These are phyloP conservation scores for Cartodere bifasciata DNA, from an alignment of 2,888 invertebrate species.

Conservation along the genomic window DNA sequence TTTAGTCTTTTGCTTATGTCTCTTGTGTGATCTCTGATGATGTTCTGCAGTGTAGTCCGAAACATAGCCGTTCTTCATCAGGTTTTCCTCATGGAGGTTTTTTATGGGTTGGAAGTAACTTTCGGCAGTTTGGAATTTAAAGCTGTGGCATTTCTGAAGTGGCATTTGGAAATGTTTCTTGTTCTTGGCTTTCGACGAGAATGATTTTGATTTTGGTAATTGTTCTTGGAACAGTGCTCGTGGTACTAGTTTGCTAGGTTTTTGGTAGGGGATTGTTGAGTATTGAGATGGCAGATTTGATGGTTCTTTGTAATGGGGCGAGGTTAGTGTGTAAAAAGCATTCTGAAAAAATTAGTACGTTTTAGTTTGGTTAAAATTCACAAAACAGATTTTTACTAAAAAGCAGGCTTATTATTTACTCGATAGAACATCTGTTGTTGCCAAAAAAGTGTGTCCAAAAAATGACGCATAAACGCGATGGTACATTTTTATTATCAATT, in stretches of 20 bases:
- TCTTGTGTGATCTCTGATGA: conserved; percentile 21
- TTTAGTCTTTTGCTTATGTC: conserved; percentile 29
- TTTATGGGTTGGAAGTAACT: conserved; percentile 54
- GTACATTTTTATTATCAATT: no score
- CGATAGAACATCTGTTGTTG: no score
- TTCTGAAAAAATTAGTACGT: conserved; percentile 29
- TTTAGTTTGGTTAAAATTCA: no score
- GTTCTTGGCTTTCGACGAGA: conserved; percentile 32
- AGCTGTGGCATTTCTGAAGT: conserved; percentile 51
- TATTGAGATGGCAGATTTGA: conserved; percentile 36
- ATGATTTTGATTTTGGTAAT: conserved; percentile 32
- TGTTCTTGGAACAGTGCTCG: conserved; percentile 33
- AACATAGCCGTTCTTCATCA: conserved; percentile 34
- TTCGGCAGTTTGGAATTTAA: conserved; percentile 38
- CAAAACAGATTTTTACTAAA: no score
- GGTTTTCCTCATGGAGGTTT: conserved; percentile 41
- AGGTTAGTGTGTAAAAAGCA: conserved; percentile 37
- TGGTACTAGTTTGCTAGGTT: conserved; percentile 35
- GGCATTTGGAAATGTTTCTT: conserved; percentile 54
- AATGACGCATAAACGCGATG: no score
- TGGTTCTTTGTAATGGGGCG: conserved; percentile 47
- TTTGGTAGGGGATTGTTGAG: conserved; percentile 44
- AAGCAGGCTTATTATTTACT: no score
- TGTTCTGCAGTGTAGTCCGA: conserved; percentile 28
- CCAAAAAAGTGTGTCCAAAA: no score